phyloP scores from a whole-genome alignment of 2,797 vertebrate species.

The Acrossocheilus wenchowensis region DNA sequence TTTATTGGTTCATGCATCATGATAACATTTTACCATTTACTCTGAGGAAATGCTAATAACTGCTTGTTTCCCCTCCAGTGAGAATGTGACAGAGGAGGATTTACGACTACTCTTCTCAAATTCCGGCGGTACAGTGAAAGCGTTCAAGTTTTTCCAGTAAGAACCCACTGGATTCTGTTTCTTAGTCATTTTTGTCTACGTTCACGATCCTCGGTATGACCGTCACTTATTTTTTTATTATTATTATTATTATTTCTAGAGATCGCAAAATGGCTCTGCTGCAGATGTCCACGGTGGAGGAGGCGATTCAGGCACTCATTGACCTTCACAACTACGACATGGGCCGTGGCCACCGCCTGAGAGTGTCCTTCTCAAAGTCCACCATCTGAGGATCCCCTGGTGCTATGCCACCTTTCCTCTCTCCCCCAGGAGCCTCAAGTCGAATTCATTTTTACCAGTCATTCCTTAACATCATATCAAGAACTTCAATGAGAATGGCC shows the following conservation, averaged over 20 bases:
- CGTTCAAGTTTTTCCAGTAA: constrained; percentile 99
- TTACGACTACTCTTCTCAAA: constrained; percentile 94
- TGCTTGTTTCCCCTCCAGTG: constrained; percentile 74
- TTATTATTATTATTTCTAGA: constrained; percentile 69
- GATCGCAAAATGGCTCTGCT: constrained; percentile 99
- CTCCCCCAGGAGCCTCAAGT: constrained; percentile 61
- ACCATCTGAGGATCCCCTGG: constrained; percentile 84
- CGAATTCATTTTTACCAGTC: constrained; percentile 59
- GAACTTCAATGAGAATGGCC: constrained; percentile 29
- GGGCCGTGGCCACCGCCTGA: constrained; percentile 96
- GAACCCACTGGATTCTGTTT: constrained; percentile 60
- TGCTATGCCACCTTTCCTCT: constrained; percentile 3
- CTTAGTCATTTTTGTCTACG: neutral
- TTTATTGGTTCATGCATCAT: constrained; percentile 37
- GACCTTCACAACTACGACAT: constrained; percentile 99
- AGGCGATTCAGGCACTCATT: constrained; percentile 95
- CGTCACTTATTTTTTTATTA: neutral
- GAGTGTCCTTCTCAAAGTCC: constrained; percentile 99
- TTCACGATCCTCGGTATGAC: neutral
- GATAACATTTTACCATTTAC: constrained; percentile 19
- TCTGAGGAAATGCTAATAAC: constrained; percentile 38
- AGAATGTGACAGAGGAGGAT: constrained; percentile 92
- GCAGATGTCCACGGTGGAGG: constrained; percentile 97
- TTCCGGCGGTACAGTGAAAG: constrained; percentile 94
- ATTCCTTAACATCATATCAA: constrained; percentile 62